Evolutionary conservation across 2,888 invertebrate species (phyloP).

Genomic region (Acanthoscelides obtectus): DNA sequence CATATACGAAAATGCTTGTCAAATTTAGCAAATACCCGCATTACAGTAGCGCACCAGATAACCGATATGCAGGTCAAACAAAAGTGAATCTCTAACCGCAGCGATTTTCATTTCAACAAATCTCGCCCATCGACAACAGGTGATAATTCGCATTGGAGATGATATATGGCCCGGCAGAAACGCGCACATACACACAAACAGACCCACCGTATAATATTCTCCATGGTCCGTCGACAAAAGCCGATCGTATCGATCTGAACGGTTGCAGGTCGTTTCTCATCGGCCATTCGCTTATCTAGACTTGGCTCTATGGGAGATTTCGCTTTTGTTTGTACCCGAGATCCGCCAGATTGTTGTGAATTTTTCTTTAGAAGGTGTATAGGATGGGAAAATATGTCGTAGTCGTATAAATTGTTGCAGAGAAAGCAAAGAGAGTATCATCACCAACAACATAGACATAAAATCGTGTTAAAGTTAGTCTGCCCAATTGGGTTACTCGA

Average conservation of each 20-base stretch:
- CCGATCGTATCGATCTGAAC: conserved; percentile 13
- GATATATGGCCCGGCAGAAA: not conserved
- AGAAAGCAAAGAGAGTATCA: too few species aligned
- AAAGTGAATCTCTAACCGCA: not conserved
- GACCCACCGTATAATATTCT: conserved; percentile 6
- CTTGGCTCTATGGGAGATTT: not conserved
- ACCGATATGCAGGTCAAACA: not conserved
- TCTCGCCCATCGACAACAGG: not conserved
- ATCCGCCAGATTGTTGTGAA: not conserved
- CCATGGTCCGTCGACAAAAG: conserved; percentile 15
- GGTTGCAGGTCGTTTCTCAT: conserved; percentile 15
- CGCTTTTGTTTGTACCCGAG: not conserved
- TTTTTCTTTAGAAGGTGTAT: too few species aligned
- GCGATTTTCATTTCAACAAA: not conserved
- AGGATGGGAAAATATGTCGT: too few species aligned
- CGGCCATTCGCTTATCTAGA: not conserved
- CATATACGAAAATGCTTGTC: too few species aligned
- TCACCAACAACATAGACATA: too few species aligned
- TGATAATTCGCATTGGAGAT: not conserved
- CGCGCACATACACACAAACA: not conserved
- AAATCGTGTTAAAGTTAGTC: too few species aligned
- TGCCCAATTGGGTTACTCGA: too few species aligned
- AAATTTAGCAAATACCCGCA: too few species aligned
- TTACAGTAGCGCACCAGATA: not conserved
- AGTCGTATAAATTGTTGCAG: too few species aligned